Base-by-base conservation (phyloP, 2,113 vertebrate species). In the Anoplopoma fimbria region DNA sequence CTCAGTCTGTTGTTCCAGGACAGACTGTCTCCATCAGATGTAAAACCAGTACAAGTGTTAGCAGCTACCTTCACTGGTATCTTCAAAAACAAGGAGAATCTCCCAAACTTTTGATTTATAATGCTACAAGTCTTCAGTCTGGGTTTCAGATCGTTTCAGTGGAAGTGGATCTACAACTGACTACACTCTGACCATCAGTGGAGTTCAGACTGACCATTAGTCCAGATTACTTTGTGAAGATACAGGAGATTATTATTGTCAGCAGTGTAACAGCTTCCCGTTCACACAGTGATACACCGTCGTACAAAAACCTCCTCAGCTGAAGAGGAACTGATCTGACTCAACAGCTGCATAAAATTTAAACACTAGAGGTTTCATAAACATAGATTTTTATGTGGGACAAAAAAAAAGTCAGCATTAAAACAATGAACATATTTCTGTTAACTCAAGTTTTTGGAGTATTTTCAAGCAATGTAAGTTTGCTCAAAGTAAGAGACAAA, bases 161-260 rank as follows among this genome's bases (percentile, higher is more conserved):
- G 68, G 68, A 23, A 42, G 2, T 63, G 4, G 23, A 15, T 36
- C 31, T 6, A 6, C 4, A 1, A 6, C 61, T 73, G 61, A 65
- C n/a, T 80, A 6, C 69, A 67, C 61, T 67, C 51, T 74, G 70
- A 74, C 47, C 60, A 72, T 80, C 69, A 70, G 31, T 25, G 31
- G 49, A 53, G 6, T 70, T 23, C 49, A 70, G 49, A 21, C 19
- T 55, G 33, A 38, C n/a, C n/a, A n/a, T n/a, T n/a, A n/a, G n/a
- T n/a, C n/a, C n/a, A n/a, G n/a, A n/a, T n/a, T n/a, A n/a, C n/a
- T n/a, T n/a, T n/a, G n/a, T n/a, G 17, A 21, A 51, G 49, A 51
- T 51, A 21, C 49, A n/a, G 4, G 2, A 51, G 49, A 9, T 51
- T 64, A 64, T 25, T 25, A 64, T 7, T 64, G 62, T 53, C 68